Base-by-base conservation (phyloP, 2,113 vertebrate genomes). In the Ivindomyrus marchei region DNA sequence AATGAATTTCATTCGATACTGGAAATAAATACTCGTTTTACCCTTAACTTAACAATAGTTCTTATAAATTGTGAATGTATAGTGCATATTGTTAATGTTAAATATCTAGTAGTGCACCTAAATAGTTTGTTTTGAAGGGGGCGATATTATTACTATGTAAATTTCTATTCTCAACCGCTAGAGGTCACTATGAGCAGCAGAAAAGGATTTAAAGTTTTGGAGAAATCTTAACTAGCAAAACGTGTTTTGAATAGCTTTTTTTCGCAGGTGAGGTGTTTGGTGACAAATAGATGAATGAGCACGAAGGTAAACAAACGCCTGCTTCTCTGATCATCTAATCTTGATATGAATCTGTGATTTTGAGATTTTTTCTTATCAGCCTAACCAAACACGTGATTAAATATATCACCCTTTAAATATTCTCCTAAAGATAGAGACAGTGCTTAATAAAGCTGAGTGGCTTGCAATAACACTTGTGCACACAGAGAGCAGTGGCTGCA, bases 141-240 rank as follows among this genome's bases (percentile, higher is more conserved):
- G 0, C 19, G 5, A 47, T 85, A 46, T 10, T 47, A 24, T 47
- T 9, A 24, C 39, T 24, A 85, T 85, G 45, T 45, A 24, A 85
- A n/a, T 47, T 47, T 46, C 17, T 85, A 85, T 85, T 85, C 45
- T 19, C 17, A 31, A 91, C 96, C 97, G 91, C 91, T 91, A 97
- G 97, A 93, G 96, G 97, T 93, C 97, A 95, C 92, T 93, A 50
- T 96, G 92, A 70, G 0, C 95, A 93, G 93, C 88, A 89, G 93
- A 95, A 96, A 36, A 21, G 0, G 45, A 31, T 13, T 88, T 58
- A 11, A 42, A 31, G 58, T 17, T 52, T 53, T 88, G 52, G 7
- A 17, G 56, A 21, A 62, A 36, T 31, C 53, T 21, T 88, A 66
- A 66, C 39, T 24, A 46, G 31, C 87, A 58, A 31, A 53, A 42